Percentiles rank a stretch among this genome's conserved stretches.
These are phyloP conservation scores for Geodia barretti DNA, from an alignment of 37 sponge, comb jelly and placozoan species.

Conservation along the genomic window DNA sequence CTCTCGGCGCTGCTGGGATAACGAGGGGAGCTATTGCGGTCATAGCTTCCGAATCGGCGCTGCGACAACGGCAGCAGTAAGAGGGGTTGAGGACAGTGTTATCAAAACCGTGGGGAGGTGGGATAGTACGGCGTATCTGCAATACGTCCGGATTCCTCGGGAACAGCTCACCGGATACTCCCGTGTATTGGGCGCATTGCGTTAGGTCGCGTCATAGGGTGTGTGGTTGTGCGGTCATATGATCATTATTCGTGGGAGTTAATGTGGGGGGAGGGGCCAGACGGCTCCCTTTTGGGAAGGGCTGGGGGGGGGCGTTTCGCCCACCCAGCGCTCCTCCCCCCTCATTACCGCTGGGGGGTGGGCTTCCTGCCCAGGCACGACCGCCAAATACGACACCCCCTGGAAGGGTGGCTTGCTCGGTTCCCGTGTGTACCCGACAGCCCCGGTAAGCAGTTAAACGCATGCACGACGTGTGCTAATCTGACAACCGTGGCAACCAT, in stretches of 20 bases:
- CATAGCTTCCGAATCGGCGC: constrained; percentile 35
- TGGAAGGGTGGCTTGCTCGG: background rate
- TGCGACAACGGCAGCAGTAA: constrained; percentile 29
- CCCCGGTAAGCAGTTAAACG: background rate
- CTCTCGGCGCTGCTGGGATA: constrained; percentile 16
- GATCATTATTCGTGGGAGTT: no score
- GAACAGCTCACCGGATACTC: constrained; percentile 15
- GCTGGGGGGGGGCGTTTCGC: background rate
- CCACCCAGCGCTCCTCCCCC: background rate
- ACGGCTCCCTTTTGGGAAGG: no score
- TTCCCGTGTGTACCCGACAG: background rate
- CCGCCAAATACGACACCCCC: background rate
- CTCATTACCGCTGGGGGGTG: background rate
- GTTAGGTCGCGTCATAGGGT: no score
- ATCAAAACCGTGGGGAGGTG: constrained; percentile 43
- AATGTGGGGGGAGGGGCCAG: no score
- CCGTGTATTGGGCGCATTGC: constrained; percentile 1
- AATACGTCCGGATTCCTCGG: constrained; percentile 18
- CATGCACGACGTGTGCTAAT: no score
- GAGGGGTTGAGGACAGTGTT: constrained; percentile 18
- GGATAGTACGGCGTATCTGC: constrained; percentile 15
- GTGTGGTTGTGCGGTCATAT: no score
- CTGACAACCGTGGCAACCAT: no score
- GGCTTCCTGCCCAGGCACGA: background rate
- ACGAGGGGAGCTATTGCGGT: constrained; percentile 14